phyloP scores from a whole-genome alignment of 2,113 vertebrate genomes.

The Pangasianodon hypophthalmus region DNA sequence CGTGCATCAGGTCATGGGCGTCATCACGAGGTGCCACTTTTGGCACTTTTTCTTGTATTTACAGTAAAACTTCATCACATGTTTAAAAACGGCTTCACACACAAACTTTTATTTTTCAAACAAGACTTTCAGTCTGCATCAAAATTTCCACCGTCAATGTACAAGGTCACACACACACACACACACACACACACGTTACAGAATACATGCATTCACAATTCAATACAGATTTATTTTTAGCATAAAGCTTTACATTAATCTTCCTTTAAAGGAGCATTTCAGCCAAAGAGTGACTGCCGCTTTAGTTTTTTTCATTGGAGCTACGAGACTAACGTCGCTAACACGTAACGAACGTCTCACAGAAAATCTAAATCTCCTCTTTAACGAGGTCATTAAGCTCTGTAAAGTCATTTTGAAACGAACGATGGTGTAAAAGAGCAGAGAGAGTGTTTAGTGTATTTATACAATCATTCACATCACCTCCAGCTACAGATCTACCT shows the following conservation, averaged over 20 bases:
- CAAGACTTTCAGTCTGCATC: neutral
- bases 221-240: neutral
- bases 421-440: neutral
- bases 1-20: conserved; percentile 15
- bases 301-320: neutral
- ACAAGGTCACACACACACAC: conserved; percentile 39
- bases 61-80: conserved; percentile 32
- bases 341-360: neutral
- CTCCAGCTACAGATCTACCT: neutral
- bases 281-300: neutral
- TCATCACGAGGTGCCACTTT: conserved; percentile 24
- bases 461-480: neutral
- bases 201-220: conserved; percentile 24
- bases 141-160: neutral
- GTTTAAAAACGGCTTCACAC: conserved; percentile 20
- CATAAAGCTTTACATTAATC: neutral
- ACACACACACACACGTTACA: conserved; percentile 50
- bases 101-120: neutral
- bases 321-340: neutral
- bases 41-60: neutral
- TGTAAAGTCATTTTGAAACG: neutral
- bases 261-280: neutral
- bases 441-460: neutral
- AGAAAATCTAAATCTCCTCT: too few species aligned
- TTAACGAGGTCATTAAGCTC: neutral